Conservation (phyloP, 2,797 vertebrate species). For the Lagocephalus sceleratus region DNA sequence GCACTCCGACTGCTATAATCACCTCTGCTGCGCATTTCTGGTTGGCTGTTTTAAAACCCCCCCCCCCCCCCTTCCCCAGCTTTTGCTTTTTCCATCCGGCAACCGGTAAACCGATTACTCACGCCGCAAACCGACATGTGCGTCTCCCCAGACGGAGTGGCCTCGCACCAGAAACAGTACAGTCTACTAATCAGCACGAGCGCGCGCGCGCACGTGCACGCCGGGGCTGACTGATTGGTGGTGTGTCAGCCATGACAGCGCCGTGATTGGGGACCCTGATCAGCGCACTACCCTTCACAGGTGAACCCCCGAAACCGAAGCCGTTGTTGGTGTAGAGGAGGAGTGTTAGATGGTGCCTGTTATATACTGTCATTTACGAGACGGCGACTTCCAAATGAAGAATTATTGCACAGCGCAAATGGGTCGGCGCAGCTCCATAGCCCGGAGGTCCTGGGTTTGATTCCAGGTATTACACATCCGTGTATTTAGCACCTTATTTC, state of each 20-base stretch:
- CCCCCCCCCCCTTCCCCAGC: constrained; percentile 3
- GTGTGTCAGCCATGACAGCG: constrained; percentile 54
- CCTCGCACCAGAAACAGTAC: constrained; percentile 10
- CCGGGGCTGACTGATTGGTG: constrained; percentile 64
- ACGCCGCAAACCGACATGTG: constrained; percentile 49
- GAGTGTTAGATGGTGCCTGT: neutral
- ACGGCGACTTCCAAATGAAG: neutral
- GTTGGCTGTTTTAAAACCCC: constrained; percentile 10
- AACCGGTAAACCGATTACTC: constrained; percentile 62
- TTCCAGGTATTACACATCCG: neutral
- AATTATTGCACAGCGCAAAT: neutral
- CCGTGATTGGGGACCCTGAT: constrained; percentile 41
- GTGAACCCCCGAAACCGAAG: constrained; percentile 16
- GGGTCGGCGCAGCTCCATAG: neutral
- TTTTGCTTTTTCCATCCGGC: constrained; percentile 32
- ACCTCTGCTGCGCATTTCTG: constrained; percentile 30
- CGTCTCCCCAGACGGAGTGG: constrained; percentile 42
- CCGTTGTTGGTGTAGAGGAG: neutral
- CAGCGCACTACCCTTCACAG: constrained; percentile 35
- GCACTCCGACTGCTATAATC: constrained; percentile 40
- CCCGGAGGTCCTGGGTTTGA: neutral
- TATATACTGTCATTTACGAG: neutral
- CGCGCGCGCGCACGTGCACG: constrained; percentile 11
- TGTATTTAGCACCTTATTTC: neutral
- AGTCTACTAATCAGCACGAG: constrained; percentile 8